phyloP scores from a whole-genome alignment of 2,888 invertebrate species.

The Rhingia rostrata region DNA sequence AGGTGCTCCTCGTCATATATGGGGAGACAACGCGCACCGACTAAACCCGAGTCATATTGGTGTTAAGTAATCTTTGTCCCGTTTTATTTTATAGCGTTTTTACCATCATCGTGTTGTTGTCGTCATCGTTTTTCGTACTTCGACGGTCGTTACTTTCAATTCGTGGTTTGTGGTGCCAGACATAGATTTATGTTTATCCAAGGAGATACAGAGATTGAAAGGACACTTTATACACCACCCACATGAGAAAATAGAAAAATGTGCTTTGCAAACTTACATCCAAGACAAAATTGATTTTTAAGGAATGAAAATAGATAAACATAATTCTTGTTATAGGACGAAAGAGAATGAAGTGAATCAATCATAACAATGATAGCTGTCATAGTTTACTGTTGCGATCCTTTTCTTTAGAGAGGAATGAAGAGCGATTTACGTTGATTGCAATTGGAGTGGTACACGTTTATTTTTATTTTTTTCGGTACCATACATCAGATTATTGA shows the following conservation, averaged over 20 bases:
- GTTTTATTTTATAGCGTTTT: constrained; percentile 62
- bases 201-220: neutral
- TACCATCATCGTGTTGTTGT: constrained; percentile 46
- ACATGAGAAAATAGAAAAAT: constrained; percentile 37
- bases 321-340: no score
- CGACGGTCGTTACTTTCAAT: constrained; percentile 59
- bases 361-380: no score
- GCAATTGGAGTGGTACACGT: no score
- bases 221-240: constrained; percentile 12
- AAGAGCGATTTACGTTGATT: no score
- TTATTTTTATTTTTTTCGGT: no score
- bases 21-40: constrained; percentile 21
- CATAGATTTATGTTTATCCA: constrained; percentile 44
- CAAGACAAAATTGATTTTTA: no score
- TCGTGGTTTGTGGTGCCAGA: constrained; percentile 51
- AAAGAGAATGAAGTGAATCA: no score
- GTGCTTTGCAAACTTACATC: no score
- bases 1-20: constrained; percentile 46
- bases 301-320: no score
- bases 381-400: no score
- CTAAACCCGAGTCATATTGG: constrained; percentile 33
- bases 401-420: no score
- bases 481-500: no score
- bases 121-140: constrained; percentile 44
- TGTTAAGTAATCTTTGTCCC: constrained; percentile 65